A percentile compares a stretch with the other conserved stretches of the same genome.
phyloP scores from a whole-genome alignment of 2,797 vertebrate genomes.

The Brachyrhaphis roseni region DNA sequence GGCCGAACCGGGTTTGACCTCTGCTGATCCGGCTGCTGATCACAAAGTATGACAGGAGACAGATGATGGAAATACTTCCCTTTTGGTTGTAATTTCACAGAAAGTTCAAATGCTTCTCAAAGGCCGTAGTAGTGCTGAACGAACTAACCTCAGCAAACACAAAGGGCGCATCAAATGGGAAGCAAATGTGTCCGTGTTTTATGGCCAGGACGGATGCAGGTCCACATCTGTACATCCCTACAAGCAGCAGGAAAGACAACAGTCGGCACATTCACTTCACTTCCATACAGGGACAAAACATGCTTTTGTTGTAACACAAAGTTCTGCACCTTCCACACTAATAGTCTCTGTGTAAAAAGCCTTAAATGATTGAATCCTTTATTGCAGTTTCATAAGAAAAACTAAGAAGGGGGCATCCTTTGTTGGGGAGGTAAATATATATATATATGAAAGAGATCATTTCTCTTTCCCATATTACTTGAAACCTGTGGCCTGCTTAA shows the following conservation, averaged over 20 bases:
- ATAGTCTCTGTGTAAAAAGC: neutral
- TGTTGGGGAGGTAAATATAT: no score
- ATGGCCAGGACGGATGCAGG: constrained; percentile 93
- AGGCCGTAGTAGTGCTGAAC: neutral
- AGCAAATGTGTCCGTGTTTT: constrained; percentile 93
- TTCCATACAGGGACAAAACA: neutral
- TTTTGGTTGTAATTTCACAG: neutral
- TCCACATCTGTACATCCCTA: constrained; percentile 93
- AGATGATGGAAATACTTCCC: neutral
- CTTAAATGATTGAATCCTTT: neutral
- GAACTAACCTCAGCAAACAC: constrained; percentile 91
- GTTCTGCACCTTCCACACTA: neutral
- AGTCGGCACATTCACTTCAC: neutral
- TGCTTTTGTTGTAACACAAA: neutral
- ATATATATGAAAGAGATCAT: no score
- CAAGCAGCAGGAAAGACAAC: constrained; percentile 4
- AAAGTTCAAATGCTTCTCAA: neutral
- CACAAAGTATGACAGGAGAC: neutral
- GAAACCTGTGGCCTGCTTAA: no score
- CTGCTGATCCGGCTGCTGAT: neutral
- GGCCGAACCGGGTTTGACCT: neutral
- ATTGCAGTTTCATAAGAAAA: neutral
- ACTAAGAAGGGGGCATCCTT: no score
- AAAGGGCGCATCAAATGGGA: constrained; percentile 91
- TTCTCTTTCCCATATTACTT: no score